Conservation (phyloP, 2,797 vertebrate genomes). For the Tarsius wallacei region DNA sequence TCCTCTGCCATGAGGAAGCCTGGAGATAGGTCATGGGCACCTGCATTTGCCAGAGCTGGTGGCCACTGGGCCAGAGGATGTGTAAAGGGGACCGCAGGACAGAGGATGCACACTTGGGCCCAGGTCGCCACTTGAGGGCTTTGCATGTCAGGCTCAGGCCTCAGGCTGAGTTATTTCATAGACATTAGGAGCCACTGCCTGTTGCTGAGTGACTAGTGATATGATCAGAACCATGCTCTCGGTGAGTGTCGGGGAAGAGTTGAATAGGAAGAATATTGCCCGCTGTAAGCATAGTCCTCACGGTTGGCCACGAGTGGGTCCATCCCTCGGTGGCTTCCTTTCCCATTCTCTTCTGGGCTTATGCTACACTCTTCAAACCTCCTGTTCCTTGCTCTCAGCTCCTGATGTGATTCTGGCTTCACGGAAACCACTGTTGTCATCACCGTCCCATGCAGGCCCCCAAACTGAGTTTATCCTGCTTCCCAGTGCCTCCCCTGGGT, state of each 20-base stretch:
- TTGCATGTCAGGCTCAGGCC: not conserved
- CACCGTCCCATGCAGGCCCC: not conserved
- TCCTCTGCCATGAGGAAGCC: not conserved
- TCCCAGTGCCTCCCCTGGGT: not conserved
- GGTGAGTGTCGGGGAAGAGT: not conserved
- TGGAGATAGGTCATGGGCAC: not conserved
- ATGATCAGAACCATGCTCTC: not conserved
- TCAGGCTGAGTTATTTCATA: not conserved
- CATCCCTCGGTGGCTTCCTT: not conserved
- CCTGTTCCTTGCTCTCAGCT: not conserved
- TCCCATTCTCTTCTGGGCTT: not conserved
- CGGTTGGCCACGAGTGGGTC: not conserved
- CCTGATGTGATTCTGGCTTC: not conserved
- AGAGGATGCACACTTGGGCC: not conserved
- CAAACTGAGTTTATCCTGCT: not conserved
- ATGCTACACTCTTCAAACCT: not conserved
- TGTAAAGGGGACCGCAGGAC: not conserved
- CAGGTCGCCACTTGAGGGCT: not conserved
- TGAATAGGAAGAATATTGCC: not conserved
- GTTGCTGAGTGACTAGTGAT: not conserved
- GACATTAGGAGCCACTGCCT: not conserved
- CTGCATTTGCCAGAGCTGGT: not conserved
- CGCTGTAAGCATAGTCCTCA: accelerated
- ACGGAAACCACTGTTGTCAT: not conserved
- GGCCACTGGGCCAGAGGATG: not conserved